Conservation (phyloP, 35 echinoderm and acorn worm species). For the Ophiothrix spiculata region DNA sequence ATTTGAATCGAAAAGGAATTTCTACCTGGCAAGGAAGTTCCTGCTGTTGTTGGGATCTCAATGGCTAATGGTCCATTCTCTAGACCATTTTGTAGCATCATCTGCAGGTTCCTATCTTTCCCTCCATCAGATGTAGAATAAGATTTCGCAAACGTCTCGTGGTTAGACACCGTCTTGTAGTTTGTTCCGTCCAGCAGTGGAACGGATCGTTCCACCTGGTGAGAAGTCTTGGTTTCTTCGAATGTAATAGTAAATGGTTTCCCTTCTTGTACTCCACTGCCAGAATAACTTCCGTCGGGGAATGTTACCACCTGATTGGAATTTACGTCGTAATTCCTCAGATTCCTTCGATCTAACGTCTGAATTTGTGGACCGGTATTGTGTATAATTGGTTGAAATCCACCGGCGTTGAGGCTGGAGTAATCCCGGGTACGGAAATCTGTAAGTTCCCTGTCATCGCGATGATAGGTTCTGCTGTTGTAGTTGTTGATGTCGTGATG, state of each 20-base stretch:
- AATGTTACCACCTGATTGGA: conserved; percentile 70
- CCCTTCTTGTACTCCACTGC: neutral
- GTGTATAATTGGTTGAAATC: conserved; percentile 16
- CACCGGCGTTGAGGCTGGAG: conserved; percentile 27
- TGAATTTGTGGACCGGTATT: conserved; percentile 1
- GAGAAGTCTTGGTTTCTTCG: conserved; percentile 88
- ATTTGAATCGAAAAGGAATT: too few species aligned
- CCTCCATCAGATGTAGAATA: conserved; percentile 81
- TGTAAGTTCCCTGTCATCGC: conserved; percentile 36
- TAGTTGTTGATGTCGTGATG: conserved; percentile 36
- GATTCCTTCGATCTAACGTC: conserved; percentile 26
- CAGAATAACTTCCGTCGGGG: conserved; percentile 18
- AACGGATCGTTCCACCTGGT: conserved; percentile 73
- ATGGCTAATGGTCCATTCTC: conserved; percentile 88
- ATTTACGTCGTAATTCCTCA: neutral
- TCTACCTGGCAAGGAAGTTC: conserved; percentile 58
- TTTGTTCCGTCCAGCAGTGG: conserved; percentile 75
- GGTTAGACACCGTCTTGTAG: conserved; percentile 81
- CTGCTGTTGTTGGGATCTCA: conserved; percentile 54
- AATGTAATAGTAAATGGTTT: conserved; percentile 82
- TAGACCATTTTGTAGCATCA: conserved; percentile 76
- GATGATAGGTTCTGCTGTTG: conserved; percentile 49
- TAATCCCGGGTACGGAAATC: conserved; percentile 33
- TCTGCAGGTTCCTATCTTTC: conserved; percentile 72
- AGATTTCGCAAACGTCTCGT: conserved; percentile 84